Evolutionary conservation across 2,888 invertebrate genomes (phyloP).

Genomic region (Lasioglossum marginatum): DNA sequence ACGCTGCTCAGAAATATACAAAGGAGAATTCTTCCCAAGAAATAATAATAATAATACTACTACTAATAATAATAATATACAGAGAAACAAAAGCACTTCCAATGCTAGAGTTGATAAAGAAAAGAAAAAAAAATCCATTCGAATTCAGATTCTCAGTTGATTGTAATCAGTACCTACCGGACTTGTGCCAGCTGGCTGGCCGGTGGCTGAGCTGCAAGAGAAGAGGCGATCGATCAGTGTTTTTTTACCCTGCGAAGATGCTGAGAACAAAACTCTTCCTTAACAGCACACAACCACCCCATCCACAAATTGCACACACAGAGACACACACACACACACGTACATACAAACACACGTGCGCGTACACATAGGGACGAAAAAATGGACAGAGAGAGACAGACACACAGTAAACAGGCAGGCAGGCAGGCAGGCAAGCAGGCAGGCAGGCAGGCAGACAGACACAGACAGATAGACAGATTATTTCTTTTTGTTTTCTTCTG

Average conservation of each 20-base stretch:
- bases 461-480: background rate
- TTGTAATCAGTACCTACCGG: slow-evolving; percentile 70
- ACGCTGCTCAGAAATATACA: slow-evolving; percentile 82
- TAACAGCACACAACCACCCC: slow-evolving; percentile 68
- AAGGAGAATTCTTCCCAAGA: slow-evolving; percentile 81
- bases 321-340: background rate
- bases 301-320: slow-evolving; percentile 68
- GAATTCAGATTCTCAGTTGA: slow-evolving; percentile 70
- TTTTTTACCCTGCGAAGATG: slow-evolving; percentile 52
- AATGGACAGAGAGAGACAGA: background rate
- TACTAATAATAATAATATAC: slow-evolving; percentile 66
- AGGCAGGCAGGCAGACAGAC: background rate
- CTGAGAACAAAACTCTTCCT: slow-evolving; percentile 61
- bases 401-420: background rate
- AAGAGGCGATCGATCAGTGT: slow-evolving; percentile 42
- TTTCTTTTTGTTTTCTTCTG: slow-evolving; percentile 66
- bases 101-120: slow-evolving; percentile 73
- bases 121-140: slow-evolving; percentile 58
- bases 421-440: background rate
- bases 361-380: background rate
- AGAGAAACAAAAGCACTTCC: slow-evolving; percentile 71
- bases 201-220: slow-evolving; percentile 70
- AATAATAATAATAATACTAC: slow-evolving; percentile 49
- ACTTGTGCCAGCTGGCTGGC: slow-evolving; percentile 74
- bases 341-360: too few species aligned